These are phyloP conservation scores for Acrobasis consociella DNA, from an alignment of 2,888 invertebrate genomes.

Conservation along the genomic window DNA sequence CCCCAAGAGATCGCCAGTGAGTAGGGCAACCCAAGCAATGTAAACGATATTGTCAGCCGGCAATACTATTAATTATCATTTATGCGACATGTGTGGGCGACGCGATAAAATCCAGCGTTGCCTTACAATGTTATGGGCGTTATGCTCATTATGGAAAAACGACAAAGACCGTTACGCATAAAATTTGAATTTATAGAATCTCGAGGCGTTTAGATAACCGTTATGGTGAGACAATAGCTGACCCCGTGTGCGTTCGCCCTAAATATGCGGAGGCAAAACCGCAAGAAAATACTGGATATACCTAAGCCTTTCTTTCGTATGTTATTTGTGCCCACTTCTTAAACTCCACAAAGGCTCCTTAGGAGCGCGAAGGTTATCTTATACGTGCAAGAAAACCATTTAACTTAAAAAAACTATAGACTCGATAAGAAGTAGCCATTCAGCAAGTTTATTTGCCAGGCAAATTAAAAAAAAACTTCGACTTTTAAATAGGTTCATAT, in stretches of 20 bases:
- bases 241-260: constrained; percentile 20
- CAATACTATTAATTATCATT: constrained; percentile 43
- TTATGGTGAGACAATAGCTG: constrained; percentile 52
- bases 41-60: constrained; percentile 34
- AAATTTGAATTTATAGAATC: constrained; percentile 49
- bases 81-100: constrained; percentile 46
- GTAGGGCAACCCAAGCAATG: constrained; percentile 1
- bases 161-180: constrained; percentile 62
- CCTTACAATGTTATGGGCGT: constrained; percentile 33
- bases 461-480: no score
- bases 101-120: constrained; percentile 44
- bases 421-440: background rate
- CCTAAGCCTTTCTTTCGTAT: no score
- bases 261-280: background rate
- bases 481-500: no score
- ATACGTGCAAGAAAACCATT: no score
- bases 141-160: constrained; percentile 46
- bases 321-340: no score
- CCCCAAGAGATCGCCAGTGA: background rate
- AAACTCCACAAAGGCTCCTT: no score
- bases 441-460: no score
- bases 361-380: no score
- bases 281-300: background rate
- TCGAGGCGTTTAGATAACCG: constrained; percentile 48
- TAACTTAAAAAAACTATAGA: no score